Conservation (phyloP, 2,797 vertebrate species). For the Cheirogaleus major region DNA sequence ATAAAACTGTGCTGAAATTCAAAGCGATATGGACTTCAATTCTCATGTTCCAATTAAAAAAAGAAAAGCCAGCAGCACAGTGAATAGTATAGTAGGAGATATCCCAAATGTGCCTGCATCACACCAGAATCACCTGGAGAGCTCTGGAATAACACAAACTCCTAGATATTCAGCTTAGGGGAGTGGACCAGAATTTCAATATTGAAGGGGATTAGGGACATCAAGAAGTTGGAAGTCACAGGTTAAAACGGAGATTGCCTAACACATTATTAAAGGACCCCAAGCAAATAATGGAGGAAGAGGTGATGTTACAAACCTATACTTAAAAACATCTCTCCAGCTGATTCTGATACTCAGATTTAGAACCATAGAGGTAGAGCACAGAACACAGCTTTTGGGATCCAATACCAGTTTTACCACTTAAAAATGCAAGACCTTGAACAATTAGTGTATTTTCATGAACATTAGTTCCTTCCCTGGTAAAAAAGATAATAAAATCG, state of each 20-base stretch:
- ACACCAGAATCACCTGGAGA: background rate
- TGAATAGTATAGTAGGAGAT: fast-evolving
- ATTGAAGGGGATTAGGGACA: background rate
- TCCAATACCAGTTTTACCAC: background rate
- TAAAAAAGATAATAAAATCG: background rate
- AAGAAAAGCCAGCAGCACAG: background rate
- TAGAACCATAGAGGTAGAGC: background rate
- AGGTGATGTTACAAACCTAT: background rate
- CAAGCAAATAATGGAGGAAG: background rate
- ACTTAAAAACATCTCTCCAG: background rate
- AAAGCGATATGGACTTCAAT: background rate
- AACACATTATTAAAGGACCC: background rate
- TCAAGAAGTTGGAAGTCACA: background rate
- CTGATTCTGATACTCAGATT: background rate
- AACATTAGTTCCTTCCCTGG: background rate
- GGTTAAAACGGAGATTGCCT: background rate
- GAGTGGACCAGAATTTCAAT: background rate
- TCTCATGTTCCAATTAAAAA: background rate
- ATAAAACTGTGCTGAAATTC: background rate
- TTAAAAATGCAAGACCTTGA: background rate
- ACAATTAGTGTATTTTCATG: background rate
- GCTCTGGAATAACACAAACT: background rate
- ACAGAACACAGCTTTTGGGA: background rate
- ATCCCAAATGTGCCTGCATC: background rate
- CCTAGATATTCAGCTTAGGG: background rate